Evolutionary conservation across 2,888 invertebrate genomes (phyloP), one percentile per base, ranked within the genome.

Genomic region (Apoda limacodes): DNA sequence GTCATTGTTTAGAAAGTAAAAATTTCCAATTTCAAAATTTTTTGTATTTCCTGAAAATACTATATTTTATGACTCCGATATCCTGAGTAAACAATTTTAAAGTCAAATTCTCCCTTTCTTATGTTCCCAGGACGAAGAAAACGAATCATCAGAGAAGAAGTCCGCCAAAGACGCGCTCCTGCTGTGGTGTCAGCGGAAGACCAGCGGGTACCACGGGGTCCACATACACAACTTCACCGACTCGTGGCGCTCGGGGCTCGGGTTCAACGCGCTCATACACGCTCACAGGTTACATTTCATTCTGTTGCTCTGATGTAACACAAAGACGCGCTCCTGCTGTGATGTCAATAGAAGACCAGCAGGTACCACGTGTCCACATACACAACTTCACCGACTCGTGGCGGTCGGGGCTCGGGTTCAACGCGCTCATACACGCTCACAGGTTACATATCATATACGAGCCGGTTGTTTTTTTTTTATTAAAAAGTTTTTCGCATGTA

Each of bases 181-280:
- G 28, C 84, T 99, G 48, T 99, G 99, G 99, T 98, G 98, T 62
- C 98, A 99, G 80, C 86, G 98, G 31, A 98, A 97, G 82, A 99
- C 98, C 1, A 91, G 91, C 57, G 98, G 97, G 47, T 98, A 96
- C 78, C 87, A 88, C 28, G 90, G 90, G 34, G 94, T 95, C 22
- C 88, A 92, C 54, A 94, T 95, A 43, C 88, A 88, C 63, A 94
- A 95, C 76, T 95, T 95, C 56, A 90, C 92, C 48, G 90, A 89
- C 52, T 96, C 96, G 20, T 99, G 98, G 98, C 83, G 98, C 41
- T 94, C 89, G 42, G 98, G 98, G 5, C 85, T 99, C 45, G 99
- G 95, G 22, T 99, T 99, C 84, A 98, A 98, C 71, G 98, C 98
- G 3, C 90, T 99, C 40, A 98, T 99, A 55, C 98, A 99, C 64